A percentile compares a stretch with the other conserved stretches of the same genome.
Evolutionary conservation across 2,888 invertebrate genomes (phyloP).

Genomic region (Hipparchia semele): DNA sequence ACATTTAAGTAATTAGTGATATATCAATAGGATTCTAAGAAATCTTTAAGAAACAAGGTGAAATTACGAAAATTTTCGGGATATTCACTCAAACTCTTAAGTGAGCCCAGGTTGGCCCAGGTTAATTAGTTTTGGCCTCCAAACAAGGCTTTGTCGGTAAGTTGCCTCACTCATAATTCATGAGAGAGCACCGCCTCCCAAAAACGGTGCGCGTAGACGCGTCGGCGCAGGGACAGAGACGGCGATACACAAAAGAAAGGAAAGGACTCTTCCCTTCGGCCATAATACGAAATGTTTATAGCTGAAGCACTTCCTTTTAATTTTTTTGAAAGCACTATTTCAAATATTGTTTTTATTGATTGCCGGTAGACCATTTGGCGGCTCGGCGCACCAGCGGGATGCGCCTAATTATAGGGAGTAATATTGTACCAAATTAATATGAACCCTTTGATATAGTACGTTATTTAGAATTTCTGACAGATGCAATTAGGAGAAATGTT

Average conservation of each 20-base stretch:
- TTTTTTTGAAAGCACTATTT: conserved; percentile 77
- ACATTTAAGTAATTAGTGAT: neutral
- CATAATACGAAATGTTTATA: conserved; percentile 75
- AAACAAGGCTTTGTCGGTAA: conserved; percentile 80
- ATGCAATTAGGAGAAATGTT: conserved; percentile 63
- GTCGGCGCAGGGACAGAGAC: conserved; percentile 71
- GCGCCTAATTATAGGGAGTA: conserved; percentile 69
- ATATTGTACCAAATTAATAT: conserved; percentile 59
- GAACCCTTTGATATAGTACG: conserved; percentile 45
- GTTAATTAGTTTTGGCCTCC: conserved; percentile 78
- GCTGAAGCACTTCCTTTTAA: conserved; percentile 72
- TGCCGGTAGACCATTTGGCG: conserved; percentile 78
- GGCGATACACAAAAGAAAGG: conserved; percentile 46
- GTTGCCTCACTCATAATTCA: conserved; percentile 70
- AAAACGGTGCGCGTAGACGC: conserved; percentile 71
- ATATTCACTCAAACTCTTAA: conserved; percentile 57
- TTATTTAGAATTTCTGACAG: conserved; percentile 58
- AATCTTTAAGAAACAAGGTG: neutral
- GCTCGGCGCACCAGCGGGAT: conserved; percentile 51
- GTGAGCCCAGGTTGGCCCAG: conserved; percentile 75
- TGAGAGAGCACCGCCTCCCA: conserved; percentile 63
- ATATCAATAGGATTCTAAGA: neutral
- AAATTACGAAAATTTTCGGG: conserved; percentile 15
- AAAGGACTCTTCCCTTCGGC: conserved; percentile 48
- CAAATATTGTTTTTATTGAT: conserved; percentile 83